Evolutionary conservation across 2,797 vertebrate genomes (phyloP).

Genomic region (Thaleichthys pacificus): DNA sequence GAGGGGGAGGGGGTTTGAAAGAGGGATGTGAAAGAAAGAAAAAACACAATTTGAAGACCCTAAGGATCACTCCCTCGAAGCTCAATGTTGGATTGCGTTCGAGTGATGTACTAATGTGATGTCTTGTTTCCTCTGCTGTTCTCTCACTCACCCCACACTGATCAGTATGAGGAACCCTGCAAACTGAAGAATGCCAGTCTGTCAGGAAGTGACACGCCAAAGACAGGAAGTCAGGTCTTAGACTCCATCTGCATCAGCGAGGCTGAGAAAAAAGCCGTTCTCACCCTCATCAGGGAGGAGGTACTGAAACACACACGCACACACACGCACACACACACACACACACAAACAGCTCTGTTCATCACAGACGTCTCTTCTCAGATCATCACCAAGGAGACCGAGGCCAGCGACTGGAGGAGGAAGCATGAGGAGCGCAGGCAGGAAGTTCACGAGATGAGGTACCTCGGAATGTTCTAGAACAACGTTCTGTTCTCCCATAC

Average conservation of each 20-base stretch:
- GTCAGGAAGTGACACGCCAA: conserved; percentile 60
- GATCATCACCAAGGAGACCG: conserved; percentile 94
- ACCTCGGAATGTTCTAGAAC: conserved; percentile 12
- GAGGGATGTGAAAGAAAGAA: background rate
- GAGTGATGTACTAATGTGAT: background rate
- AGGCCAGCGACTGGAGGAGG: conserved; percentile 89
- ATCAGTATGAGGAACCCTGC: conserved; percentile 56
- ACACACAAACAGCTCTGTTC: conserved; percentile 20
- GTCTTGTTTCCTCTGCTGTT: background rate
- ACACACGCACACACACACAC: conserved; percentile 1
- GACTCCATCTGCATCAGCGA: conserved; percentile 87
- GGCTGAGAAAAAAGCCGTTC: conserved; percentile 83
- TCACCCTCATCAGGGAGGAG: conserved; percentile 90
- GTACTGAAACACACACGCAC: conserved; percentile 56
- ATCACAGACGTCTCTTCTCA: conserved; percentile 53
- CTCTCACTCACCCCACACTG: conserved; percentile 9
- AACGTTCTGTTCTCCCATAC: too few species aligned
- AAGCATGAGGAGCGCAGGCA: conserved; percentile 86
- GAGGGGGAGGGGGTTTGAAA: background rate
- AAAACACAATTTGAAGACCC: background rate
- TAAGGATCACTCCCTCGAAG: background rate
- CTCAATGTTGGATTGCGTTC: too few species aligned
- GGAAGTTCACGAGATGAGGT: conserved; percentile 97
- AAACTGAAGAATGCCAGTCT: conserved; percentile 55
- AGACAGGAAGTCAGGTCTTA: conserved; percentile 76